A percentile compares a stretch with the other conserved stretches of the same genome.
These are phyloP conservation scores for Lycodopsis pacificus DNA, from an alignment of 2,797 vertebrate species.

Conservation along the genomic window DNA sequence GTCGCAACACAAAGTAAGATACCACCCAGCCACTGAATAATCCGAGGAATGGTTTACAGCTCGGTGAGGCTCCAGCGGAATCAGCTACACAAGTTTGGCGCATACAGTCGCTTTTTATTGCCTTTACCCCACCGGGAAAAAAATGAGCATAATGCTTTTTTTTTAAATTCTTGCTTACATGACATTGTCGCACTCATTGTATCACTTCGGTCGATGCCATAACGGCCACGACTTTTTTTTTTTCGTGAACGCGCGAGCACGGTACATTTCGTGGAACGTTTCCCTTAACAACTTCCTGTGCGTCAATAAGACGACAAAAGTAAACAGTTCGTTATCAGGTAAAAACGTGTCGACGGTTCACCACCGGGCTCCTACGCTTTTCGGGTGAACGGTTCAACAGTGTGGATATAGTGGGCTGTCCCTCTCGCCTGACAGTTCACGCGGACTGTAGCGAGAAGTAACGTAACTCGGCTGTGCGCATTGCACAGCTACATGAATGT, in stretches of 20 bases:
- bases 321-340: conserved; percentile 8
- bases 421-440: conserved; percentile 30
- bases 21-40: conserved; percentile 98
- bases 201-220: neutral
- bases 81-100: conserved; percentile 89
- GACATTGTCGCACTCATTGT: neutral
- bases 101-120: conserved; percentile 68
- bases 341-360: neutral
- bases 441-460: conserved; percentile 43
- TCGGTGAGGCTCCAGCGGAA: conserved; percentile 80
- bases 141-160: neutral
- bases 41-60: conserved; percentile 93
- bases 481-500: conserved; percentile 51
- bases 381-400: conserved; percentile 21
- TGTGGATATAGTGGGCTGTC: conserved; percentile 16
- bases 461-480: conserved; percentile 67
- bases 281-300: neutral
- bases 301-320: neutral
- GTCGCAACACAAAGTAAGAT: conserved; percentile 98
- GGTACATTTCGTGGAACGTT: conserved; percentile 2
- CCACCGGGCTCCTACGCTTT: conserved; percentile 51
- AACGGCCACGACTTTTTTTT: neutral
- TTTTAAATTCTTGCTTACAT: neutral
- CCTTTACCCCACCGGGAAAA: conserved; percentile 1
- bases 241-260: neutral